These are phyloP conservation scores for Apamea crenata DNA, from an alignment of 2,888 invertebrate genomes.

Conservation along the genomic window DNA sequence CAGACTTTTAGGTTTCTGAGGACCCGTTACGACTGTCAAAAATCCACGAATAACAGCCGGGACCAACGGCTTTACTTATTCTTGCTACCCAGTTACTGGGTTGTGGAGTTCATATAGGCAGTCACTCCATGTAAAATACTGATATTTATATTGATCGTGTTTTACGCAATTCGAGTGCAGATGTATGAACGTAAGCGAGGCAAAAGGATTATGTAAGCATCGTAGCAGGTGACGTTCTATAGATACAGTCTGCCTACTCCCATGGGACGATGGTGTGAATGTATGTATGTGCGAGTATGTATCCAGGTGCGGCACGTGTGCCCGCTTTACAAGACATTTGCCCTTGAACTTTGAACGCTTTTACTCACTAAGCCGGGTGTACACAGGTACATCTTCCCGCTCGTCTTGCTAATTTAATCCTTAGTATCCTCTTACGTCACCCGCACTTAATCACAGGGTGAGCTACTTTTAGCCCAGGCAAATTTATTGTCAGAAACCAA, in stretches of 20 bases:
- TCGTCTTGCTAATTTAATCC: slow-evolving; percentile 48
- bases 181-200: too few species aligned
- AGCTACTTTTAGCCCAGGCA: slow-evolving; percentile 21
- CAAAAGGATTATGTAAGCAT: not conserved
- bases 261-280: not conserved
- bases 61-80: too few species aligned
- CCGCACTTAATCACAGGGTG: slow-evolving; percentile 21
- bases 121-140: too few species aligned
- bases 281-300: not conserved
- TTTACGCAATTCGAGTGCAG: too few species aligned
- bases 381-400: slow-evolving; percentile 38
- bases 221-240: not conserved
- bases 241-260: too few species aligned
- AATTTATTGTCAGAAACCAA: slow-evolving; percentile 12
- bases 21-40: too few species aligned
- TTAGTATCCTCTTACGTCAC: slow-evolving; percentile 35
- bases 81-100: too few species aligned
- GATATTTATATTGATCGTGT: too few species aligned
- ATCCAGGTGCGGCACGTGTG: not conserved
- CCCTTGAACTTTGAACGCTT: slow-evolving; percentile 46
- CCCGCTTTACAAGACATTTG: slow-evolving; percentile 6
- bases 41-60: too few species aligned
- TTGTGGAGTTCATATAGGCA: too few species aligned
- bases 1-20: too few species aligned
- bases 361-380: slow-evolving; percentile 44